phyloP scores from a whole-genome alignment of 2,797 vertebrate genomes.

The Acrossocheilus wenchowensis region DNA sequence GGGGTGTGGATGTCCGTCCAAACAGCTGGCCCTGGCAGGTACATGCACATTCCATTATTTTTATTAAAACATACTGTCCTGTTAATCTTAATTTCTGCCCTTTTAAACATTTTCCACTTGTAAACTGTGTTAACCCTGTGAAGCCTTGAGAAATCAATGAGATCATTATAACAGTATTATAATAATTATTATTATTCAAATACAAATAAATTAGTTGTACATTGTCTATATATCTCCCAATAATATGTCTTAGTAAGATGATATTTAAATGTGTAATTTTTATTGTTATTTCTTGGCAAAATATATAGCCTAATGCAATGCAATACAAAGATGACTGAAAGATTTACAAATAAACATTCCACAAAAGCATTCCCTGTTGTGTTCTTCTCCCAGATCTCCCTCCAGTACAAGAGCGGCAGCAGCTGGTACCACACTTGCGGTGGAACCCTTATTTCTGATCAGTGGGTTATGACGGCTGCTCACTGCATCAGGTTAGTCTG shows the following conservation, averaged over 20 bases:
- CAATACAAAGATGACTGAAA: neutral
- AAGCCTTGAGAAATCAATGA: neutral
- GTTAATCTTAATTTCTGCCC: neutral
- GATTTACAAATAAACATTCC: neutral
- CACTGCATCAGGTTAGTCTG: constrained; percentile 79
- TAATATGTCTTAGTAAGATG: no score
- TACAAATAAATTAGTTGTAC: neutral
- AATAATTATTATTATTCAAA: neutral
- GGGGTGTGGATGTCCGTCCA: constrained; percentile 75
- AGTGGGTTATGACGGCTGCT: constrained; percentile 88
- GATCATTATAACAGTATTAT: neutral
- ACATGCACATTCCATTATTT: neutral
- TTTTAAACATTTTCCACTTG: neutral
- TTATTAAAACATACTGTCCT: neutral
- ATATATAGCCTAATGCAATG: neutral
- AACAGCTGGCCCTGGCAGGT: constrained; percentile 85
- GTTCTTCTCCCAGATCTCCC: constrained; percentile 78
- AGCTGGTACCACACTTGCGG: constrained; percentile 86
- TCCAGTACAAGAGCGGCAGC: constrained; percentile 76
- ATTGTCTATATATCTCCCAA: no score
- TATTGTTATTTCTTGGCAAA: neutral
- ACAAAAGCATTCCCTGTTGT: neutral
- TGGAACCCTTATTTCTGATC: constrained; percentile 80
- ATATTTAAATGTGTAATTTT: neutral
- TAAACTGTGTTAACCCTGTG: neutral